These are phyloP conservation scores for Caligus rogercresseyi DNA, from an alignment of 1,140 invertebrate species.

Conservation along the genomic window DNA sequence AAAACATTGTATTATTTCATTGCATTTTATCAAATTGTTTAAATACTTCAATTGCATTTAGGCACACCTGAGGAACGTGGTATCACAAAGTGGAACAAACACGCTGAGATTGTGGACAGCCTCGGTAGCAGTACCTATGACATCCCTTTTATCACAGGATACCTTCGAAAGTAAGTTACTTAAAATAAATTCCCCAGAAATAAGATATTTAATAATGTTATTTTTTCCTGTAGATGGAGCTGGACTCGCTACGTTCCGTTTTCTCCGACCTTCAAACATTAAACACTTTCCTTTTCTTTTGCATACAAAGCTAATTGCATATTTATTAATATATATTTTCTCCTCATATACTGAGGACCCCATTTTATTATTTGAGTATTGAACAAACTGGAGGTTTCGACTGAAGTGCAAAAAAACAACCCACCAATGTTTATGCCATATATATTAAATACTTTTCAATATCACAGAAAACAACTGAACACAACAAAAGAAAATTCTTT, in stretches of 20 bases:
- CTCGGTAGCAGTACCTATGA: neutral
- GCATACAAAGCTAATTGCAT: too few species aligned
- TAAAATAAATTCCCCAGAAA: neutral
- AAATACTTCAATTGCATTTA: constrained; percentile 25
- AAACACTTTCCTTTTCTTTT: too few species aligned
- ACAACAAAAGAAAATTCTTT: too few species aligned
- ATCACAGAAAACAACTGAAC: too few species aligned
- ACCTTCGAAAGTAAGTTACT: neutral
- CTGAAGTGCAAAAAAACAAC: too few species aligned
- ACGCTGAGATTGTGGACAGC: constrained; percentile 25
- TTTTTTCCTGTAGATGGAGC: neutral
- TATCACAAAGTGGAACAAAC: constrained; percentile 41
- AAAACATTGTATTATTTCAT: neutral
- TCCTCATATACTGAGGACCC: too few species aligned
- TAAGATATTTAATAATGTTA: neutral
- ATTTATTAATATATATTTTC: too few species aligned
- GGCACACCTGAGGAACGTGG: constrained; percentile 49
- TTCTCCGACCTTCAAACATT: neutral
- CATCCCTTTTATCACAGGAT: neutral
- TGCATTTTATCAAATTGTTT: neutral
- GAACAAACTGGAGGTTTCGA: too few species aligned
- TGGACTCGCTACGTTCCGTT: constrained; percentile 4
- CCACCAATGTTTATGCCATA: too few species aligned
- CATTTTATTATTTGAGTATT: too few species aligned
- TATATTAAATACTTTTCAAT: too few species aligned